Conservation (phyloP, 2,888 invertebrate genomes). For the Calliopum simillimum region DNA sequence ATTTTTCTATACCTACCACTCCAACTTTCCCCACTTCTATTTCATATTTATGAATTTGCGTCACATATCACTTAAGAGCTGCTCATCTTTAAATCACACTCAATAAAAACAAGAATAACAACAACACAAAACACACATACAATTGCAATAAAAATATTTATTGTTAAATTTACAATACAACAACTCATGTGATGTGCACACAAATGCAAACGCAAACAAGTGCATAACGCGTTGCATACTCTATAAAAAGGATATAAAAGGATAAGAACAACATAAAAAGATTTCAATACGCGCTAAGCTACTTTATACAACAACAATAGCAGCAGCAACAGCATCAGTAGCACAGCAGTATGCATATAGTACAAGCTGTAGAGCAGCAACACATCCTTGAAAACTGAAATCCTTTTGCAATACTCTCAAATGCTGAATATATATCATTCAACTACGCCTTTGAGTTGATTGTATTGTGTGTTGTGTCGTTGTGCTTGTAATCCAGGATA, state of each 20-base stretch:
- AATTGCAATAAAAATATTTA: conserved; percentile 60
- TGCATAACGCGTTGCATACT: too few species aligned
- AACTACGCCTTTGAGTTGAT: conserved; percentile 18
- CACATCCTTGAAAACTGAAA: not conserved
- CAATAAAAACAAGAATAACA: not conserved
- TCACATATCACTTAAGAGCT: too few species aligned
- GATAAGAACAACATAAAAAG: conserved; percentile 34
- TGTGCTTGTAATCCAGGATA: conserved; percentile 18
- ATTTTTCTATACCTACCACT: too few species aligned
- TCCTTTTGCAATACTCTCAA: conserved; percentile 15
- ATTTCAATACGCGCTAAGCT: conserved; percentile 31
- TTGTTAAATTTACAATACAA: conserved; percentile 58
- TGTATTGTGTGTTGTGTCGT: conserved; percentile 20
- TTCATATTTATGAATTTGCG: too few species aligned
- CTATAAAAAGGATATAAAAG: conserved; percentile 30
- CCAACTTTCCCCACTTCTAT: too few species aligned
- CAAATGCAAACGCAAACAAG: too few species aligned
- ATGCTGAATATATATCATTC: not conserved
- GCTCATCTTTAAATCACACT: too few species aligned
- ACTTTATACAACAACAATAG: conserved; percentile 13
- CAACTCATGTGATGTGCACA: not conserved
- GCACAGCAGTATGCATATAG: too few species aligned
- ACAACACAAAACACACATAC: conserved; percentile 17
- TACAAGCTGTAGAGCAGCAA: too few species aligned
- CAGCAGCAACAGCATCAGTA: not conserved